A percentile compares a stretch with the other conserved stretches of the same genome.
Conservation (phyloP, 2,113 vertebrate species). For the Gymnobelideus leadbeateri region DNA sequence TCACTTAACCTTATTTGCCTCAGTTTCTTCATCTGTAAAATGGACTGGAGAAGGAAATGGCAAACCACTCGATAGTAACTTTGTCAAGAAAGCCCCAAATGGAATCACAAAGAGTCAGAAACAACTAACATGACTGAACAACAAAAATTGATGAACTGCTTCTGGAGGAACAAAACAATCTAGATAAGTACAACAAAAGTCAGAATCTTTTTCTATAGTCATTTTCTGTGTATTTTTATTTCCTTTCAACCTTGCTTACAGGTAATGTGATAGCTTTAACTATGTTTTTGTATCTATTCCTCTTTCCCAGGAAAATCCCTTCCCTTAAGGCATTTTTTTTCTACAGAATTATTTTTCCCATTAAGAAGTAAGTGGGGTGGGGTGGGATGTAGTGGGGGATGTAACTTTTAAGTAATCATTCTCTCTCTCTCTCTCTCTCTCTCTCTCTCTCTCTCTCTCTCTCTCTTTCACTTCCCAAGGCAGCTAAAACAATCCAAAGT, state of each 20-base stretch:
- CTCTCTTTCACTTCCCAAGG: background rate
- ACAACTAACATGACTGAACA: too few species aligned
- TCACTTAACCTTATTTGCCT: too few species aligned
- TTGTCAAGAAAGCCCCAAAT: too few species aligned
- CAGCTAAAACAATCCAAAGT: background rate
- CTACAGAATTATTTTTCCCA: background rate
- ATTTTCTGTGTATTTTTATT: constrained; percentile 44
- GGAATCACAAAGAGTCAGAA: too few species aligned
- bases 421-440: too few species aligned
- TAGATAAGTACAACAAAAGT: constrained; percentile 46
- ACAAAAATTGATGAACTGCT: constrained; percentile 17
- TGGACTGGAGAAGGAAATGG: too few species aligned
- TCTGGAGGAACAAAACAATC: constrained; percentile 19
- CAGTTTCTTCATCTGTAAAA: too few species aligned
- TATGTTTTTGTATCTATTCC: constrained; percentile 19
- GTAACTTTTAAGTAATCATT: background rate
- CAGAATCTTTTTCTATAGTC: constrained; percentile 23
- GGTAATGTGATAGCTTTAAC: constrained; percentile 50
- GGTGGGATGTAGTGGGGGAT: background rate
- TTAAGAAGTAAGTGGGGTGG: constrained; percentile 27
- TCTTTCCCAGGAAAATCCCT: background rate
- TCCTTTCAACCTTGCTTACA: constrained; percentile 47
- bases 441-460: too few species aligned
- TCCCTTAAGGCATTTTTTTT: constrained; percentile 5
- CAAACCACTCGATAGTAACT: too few species aligned